phyloP scores from a whole-genome alignment of 2,888 invertebrate species.

The Drosophila hamatofila region DNA sequence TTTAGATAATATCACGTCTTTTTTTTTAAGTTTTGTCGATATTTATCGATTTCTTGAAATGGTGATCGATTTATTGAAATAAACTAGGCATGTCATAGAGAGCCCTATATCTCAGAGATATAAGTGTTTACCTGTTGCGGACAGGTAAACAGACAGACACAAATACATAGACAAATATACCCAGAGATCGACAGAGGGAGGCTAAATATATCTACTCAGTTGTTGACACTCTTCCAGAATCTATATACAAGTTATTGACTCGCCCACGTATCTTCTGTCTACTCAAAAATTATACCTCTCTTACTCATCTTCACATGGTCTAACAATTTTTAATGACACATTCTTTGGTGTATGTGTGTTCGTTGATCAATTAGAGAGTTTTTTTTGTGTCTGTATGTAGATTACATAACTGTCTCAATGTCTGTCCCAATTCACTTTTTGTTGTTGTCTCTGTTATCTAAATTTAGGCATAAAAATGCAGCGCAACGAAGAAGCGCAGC shows the following conservation, averaged over 20 bases:
- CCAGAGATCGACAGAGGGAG: too few relatives aligned
- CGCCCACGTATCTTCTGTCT: background rate
- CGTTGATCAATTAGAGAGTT: constrained; percentile 16
- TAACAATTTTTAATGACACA: background rate
- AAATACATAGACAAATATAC: too few relatives aligned
- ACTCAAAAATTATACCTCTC: background rate
- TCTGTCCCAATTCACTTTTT: constrained; percentile 1
- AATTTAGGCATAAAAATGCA: constrained; percentile 34
- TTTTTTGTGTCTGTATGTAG: background rate
- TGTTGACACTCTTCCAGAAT: background rate
- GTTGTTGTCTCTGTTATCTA: constrained; percentile 18
- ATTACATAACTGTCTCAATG: constrained; percentile 35
- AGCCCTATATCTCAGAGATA: too few relatives aligned
- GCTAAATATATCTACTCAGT: background rate
- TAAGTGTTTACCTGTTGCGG: too few relatives aligned
- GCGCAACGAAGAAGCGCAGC: constrained; percentile 22
- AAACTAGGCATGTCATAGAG: too few relatives aligned
- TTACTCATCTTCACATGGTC: background rate
- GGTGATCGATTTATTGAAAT: too few relatives aligned
- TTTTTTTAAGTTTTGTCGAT: too few relatives aligned
- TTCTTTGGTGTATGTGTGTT: background rate
- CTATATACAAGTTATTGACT: background rate
- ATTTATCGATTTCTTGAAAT: too few relatives aligned
- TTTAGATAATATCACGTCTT: too few relatives aligned
- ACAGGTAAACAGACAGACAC: too few relatives aligned